A percentile compares a stretch with the other conserved stretches of the same genome.
Evolutionary conservation across 1,140 invertebrate species (phyloP).

Genomic region (Bicyclus anynana): DNA sequence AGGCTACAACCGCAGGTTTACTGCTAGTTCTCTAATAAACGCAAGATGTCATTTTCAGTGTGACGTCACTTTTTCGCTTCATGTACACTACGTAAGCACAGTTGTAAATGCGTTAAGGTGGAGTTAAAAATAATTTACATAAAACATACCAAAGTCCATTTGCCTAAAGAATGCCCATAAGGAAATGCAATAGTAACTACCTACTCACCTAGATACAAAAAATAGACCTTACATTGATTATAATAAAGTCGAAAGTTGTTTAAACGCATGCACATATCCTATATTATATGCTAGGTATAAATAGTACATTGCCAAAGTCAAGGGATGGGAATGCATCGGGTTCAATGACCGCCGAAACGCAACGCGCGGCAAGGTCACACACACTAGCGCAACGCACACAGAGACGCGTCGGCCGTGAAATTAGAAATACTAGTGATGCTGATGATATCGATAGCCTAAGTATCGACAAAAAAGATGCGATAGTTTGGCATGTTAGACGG

Average conservation of each 20-base stretch:
- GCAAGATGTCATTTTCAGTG: too few species aligned
- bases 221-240: background rate
- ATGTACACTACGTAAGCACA: too few species aligned
- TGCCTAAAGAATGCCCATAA: too few species aligned
- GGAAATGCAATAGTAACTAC: background rate
- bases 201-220: background rate
- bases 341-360: constrained; percentile 72
- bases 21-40: too few species aligned
- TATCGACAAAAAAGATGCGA: too few species aligned
- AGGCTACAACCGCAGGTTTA: too few species aligned
- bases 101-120: too few species aligned
- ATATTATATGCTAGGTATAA: constrained; percentile 27
- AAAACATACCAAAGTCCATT: too few species aligned
- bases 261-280: background rate
- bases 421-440: constrained; percentile 69
- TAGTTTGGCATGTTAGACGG: constrained; percentile 15
- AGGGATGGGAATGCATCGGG: constrained; percentile 68
- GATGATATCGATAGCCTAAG: too few species aligned
- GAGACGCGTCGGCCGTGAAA: constrained; percentile 58
- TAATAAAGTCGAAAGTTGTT: background rate
- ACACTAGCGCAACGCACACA: constrained; percentile 60
- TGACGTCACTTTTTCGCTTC: too few species aligned
- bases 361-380: constrained; percentile 63
- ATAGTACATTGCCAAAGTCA: constrained; percentile 58
- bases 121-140: too few species aligned